Conservation (phyloP, 2,797 vertebrate species). For the Dendrocincla fuliginosa region DNA sequence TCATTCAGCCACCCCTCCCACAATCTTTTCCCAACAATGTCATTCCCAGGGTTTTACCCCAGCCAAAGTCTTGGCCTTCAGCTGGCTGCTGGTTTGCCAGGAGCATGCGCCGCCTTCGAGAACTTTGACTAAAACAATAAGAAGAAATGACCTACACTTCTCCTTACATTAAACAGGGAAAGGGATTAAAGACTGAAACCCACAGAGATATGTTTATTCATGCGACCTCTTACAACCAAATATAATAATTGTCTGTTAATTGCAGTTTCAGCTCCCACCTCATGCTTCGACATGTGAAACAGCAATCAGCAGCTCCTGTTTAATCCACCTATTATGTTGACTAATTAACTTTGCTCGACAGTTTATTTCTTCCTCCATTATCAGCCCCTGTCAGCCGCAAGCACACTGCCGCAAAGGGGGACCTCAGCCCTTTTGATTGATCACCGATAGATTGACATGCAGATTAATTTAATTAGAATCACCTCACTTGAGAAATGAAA, state of each 20-base stretch:
- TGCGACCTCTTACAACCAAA: slow-evolving; percentile 84
- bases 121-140: slow-evolving; percentile 76
- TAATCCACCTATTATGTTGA: slow-evolving; percentile 89
- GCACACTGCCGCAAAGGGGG: slow-evolving; percentile 77
- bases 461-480: slow-evolving; percentile 92
- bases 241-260: slow-evolving; percentile 87
- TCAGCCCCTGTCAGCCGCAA: slow-evolving; percentile 85
- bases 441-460: slow-evolving; percentile 87
- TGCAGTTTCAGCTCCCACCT: slow-evolving; percentile 80
- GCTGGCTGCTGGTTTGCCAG: background rate
- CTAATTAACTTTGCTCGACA: slow-evolving; percentile 86
- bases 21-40: background rate
- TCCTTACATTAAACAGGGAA: slow-evolving; percentile 77
- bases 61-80: background rate
- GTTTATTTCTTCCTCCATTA: slow-evolving; percentile 87
- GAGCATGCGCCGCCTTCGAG: background rate
- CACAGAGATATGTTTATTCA: slow-evolving; percentile 84
- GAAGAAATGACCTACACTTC: slow-evolving; percentile 81
- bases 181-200: slow-evolving; percentile 79
- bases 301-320: slow-evolving; percentile 81
- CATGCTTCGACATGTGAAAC: slow-evolving; percentile 80
- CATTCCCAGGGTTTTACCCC: background rate
- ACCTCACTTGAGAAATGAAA: slow-evolving; percentile 87
- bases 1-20: background rate
- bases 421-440: slow-evolving; percentile 83